phyloP scores from a whole-genome alignment of 2,113 vertebrate genomes.

The Corythaeola cristata region DNA sequence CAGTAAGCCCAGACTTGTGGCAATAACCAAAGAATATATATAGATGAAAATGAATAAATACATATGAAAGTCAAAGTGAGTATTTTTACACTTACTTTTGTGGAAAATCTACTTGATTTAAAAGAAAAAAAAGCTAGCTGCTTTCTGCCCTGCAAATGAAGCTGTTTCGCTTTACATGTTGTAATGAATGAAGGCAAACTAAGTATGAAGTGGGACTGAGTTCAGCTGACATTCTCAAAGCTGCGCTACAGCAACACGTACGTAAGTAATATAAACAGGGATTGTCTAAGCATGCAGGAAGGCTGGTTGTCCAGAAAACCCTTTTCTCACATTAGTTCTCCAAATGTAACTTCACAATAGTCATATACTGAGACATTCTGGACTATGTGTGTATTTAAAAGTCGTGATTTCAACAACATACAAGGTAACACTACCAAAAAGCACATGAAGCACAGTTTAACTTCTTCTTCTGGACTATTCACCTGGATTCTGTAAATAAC shows the following conservation, averaged over 20 bases:
- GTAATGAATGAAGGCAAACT: neutral
- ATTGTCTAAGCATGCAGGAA: neutral
- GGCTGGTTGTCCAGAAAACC: neutral
- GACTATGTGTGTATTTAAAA: neutral
- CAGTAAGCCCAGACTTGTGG: neutral
- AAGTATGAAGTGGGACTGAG: neutral
- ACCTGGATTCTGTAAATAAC: conserved; percentile 98
- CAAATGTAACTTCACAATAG: neutral
- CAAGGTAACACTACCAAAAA: neutral
- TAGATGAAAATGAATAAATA: neutral
- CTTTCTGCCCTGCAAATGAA: neutral
- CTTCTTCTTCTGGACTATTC: conserved; percentile 50
- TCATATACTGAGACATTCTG: neutral
- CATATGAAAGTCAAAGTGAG: neutral
- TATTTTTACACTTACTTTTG: neutral
- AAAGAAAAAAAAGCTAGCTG: neutral
- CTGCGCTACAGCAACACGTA: neutral
- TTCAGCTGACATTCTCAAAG: neutral
- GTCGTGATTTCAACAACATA: neutral
- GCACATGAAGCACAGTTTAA: neutral
- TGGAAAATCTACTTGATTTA: neutral
- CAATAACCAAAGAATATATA: neutral
- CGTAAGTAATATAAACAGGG: neutral
- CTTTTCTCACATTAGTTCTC: neutral
- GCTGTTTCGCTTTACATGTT: neutral